Evolutionary conservation across 2,888 invertebrate genomes (phyloP).

Genomic region (Tachystola acroxantha): DNA sequence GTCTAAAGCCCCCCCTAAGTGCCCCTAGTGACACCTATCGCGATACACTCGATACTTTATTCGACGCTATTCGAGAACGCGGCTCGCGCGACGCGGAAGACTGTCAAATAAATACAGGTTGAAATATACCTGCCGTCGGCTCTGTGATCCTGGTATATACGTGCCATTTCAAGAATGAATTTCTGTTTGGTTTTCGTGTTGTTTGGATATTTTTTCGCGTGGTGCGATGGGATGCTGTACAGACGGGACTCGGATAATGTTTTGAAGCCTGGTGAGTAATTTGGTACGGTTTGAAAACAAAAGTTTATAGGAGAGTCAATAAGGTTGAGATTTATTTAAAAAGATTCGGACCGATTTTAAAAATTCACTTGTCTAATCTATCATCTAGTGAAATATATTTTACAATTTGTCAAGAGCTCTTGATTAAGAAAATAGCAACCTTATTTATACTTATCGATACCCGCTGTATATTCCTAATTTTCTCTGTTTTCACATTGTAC

Average conservation of each 20-base stretch:
- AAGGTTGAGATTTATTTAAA: no score
- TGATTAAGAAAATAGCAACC: no score
- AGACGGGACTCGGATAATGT: constrained; percentile 61
- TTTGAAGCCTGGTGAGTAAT: constrained; percentile 61
- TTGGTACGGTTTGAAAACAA: constrained; percentile 6
- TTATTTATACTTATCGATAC: no score
- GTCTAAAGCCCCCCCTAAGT: no score
- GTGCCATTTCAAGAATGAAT: constrained; percentile 67
- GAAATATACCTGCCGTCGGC: constrained; percentile 65
- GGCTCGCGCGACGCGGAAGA: constrained; percentile 54
- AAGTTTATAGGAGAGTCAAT: no score
- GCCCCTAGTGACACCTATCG: constrained; percentile 8
- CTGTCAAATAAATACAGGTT: constrained; percentile 71
- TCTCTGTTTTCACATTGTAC: no score
- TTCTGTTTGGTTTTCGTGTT: constrained; percentile 66
- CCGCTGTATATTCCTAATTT: no score
- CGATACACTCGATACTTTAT: constrained; percentile 71
- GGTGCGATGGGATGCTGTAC: constrained; percentile 62
- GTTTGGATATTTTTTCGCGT: constrained; percentile 57
- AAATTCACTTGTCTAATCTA: no score
- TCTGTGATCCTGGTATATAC: constrained; percentile 59
- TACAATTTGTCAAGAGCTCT: no score
- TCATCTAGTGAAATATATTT: no score
- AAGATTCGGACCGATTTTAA: no score
- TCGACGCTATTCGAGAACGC: constrained; percentile 41